phyloP scores from a whole-genome alignment of 2,888 invertebrate species.

The Chouioia cunea region DNA sequence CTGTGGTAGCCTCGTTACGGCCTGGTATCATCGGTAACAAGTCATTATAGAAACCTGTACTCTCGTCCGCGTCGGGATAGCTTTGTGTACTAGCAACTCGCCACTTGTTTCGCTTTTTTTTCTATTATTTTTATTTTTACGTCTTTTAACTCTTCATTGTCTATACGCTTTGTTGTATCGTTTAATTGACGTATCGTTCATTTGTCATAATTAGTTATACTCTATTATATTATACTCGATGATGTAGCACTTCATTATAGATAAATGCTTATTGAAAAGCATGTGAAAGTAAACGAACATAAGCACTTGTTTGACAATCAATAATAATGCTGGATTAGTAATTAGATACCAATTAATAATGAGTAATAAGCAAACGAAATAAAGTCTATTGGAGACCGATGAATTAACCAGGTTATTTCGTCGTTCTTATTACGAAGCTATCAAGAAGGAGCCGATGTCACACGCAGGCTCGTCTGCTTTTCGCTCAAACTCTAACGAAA shows the following conservation, averaged over 20 bases:
- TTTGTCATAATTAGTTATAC: too few species aligned
- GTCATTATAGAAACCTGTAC: conserved; percentile 59
- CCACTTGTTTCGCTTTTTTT: not conserved
- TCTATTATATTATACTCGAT: too few species aligned
- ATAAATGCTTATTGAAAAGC: too few species aligned
- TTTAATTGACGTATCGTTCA: too few species aligned
- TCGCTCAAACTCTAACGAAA: conserved; percentile 36
- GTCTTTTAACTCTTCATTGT: conserved; percentile 24
- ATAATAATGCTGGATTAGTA: too few species aligned
- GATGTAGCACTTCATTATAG: too few species aligned
- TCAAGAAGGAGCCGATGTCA: not conserved
- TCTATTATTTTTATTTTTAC: too few species aligned
- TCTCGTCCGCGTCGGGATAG: not conserved
- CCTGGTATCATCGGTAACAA: conserved; percentile 58
- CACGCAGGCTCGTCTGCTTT: conserved; percentile 2
- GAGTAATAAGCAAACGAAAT: too few species aligned
- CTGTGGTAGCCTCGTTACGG: conserved; percentile 55
- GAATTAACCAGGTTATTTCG: not conserved
- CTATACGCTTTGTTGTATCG: conserved; percentile 1
- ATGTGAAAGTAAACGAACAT: too few species aligned
- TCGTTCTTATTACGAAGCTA: too few species aligned
- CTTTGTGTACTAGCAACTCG: not conserved
- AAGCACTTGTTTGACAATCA: too few species aligned
- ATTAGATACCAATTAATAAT: too few species aligned
- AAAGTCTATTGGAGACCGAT: not conserved